Evolutionary conservation across 2,888 invertebrate species (phyloP).

Genomic region (Sinelater perroti): DNA sequence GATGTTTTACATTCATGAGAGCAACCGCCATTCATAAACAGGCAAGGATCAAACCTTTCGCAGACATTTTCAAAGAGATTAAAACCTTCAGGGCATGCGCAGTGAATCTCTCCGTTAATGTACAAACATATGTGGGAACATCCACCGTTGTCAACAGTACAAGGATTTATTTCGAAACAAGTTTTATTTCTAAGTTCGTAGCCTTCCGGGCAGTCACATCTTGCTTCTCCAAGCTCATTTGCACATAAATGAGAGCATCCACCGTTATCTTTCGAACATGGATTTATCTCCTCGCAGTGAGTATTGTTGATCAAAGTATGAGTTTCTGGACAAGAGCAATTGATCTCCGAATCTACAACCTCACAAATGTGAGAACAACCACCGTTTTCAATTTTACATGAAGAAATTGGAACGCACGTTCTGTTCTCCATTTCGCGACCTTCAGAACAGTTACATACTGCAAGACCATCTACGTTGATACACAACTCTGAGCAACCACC

Average conservation of each 20-base stretch:
- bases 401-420: constrained; percentile 55
- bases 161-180: constrained; percentile 61
- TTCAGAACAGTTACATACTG: constrained; percentile 49
- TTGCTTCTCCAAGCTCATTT: neutral
- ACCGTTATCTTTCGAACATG: constrained; percentile 43
- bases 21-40: constrained; percentile 68
- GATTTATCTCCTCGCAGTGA: neutral
- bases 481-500: constrained; percentile 63
- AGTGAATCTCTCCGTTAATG: constrained; percentile 61
- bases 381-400: constrained; percentile 54
- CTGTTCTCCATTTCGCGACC: constrained; percentile 55
- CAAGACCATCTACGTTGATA: constrained; percentile 48
- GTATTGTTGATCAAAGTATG: constrained; percentile 49
- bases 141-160: constrained; percentile 63
- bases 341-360: constrained; percentile 61
- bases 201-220: constrained; percentile 51
- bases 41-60: constrained; percentile 62
- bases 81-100: constrained; percentile 50
- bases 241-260: constrained; percentile 64
- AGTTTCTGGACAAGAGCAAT: constrained; percentile 63
- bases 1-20: constrained; percentile 65
- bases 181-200: constrained; percentile 46
- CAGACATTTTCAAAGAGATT: constrained; percentile 38
- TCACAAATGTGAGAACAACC: constrained; percentile 64
- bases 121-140: constrained; percentile 63